Evolutionary conservation across 1,140 invertebrate species (phyloP).

Genomic region (Chironomus tepperi): DNA sequence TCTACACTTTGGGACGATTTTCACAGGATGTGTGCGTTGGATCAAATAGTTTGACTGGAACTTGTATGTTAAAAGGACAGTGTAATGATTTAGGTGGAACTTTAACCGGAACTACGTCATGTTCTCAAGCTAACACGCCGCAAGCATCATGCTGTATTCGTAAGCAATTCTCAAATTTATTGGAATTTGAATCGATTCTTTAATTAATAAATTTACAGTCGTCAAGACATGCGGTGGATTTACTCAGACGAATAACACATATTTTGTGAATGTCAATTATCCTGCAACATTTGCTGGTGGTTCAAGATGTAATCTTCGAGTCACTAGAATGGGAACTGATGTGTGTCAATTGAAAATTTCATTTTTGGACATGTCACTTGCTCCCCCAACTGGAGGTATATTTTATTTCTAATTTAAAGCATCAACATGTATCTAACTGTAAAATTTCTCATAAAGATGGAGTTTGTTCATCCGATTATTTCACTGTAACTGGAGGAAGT

Average conservation of each 20-base stretch:
- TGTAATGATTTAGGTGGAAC: constrained; percentile 60
- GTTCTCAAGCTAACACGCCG: constrained; percentile 43
- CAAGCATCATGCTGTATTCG: constrained; percentile 67
- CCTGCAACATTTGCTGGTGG: constrained; percentile 56
- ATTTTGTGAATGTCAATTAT: constrained; percentile 68
- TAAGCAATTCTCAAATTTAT: constrained; percentile 42
- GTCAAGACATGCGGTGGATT: constrained; percentile 51
- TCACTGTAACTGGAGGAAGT: constrained; percentile 59
- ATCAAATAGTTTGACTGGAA: constrained; percentile 56
- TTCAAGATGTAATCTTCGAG: constrained; percentile 57
- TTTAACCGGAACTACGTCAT: constrained; percentile 58
- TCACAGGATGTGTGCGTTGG: constrained; percentile 55
- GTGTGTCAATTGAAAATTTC: constrained; percentile 74
- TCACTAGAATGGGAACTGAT: constrained; percentile 55
- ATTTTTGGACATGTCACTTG: constrained; percentile 61
- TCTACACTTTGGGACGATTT: constrained; percentile 63
- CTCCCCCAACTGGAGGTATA: constrained; percentile 61
- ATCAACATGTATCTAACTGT: too few species aligned
- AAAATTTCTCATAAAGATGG: too few species aligned
- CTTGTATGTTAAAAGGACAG: constrained; percentile 64
- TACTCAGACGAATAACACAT: constrained; percentile 68
- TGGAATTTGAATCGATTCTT: constrained; percentile 3
- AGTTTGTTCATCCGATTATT: constrained; percentile 56
- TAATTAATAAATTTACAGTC: neutral
- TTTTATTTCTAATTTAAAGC: too few species aligned